Percentiles rank a stretch among this genome's conserved stretches.
phyloP scores from a whole-genome alignment of 2,797 vertebrate genomes.

The Ceryle rudis region DNA sequence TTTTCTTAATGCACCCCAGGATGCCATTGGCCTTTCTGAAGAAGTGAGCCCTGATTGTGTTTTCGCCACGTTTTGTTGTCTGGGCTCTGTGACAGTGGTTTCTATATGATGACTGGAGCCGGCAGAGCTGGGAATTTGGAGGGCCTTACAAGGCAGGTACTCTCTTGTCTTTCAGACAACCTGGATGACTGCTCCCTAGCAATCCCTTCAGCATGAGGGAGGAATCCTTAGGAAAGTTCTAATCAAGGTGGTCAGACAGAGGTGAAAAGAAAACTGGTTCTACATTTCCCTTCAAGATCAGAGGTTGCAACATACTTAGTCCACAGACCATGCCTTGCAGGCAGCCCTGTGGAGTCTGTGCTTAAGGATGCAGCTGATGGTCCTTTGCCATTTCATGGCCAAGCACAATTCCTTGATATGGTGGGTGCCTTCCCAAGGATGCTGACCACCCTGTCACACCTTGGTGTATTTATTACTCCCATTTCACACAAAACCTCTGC shows the following conservation, averaged over 20 bases:
- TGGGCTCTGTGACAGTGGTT: neutral
- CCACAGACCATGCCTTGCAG: neutral
- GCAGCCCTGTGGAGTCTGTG: neutral
- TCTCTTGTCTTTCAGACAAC: neutral
- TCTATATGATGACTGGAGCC: neutral
- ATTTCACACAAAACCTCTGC: neutral
- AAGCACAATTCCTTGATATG: neutral
- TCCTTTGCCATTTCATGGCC: neutral
- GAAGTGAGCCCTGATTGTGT: fast-evolving
- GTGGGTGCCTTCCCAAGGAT: fast-evolving
- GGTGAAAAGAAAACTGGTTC: neutral
- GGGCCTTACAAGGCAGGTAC: neutral
- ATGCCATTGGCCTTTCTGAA: too few species aligned
- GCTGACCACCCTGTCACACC: fast-evolving
- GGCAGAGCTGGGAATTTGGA: neutral
- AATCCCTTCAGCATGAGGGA: neutral
- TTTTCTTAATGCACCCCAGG: too few species aligned
- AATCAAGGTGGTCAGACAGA: fast-evolving
- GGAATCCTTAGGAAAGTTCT: neutral
- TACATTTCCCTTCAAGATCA: neutral
- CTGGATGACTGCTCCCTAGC: neutral
- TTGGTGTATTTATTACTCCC: too few species aligned
- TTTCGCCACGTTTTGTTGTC: neutral
- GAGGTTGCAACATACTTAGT: fast-evolving
- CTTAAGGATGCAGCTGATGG: neutral